Base-by-base conservation (phyloP, 2,797 vertebrate species). In the Diplodus sargus region DNA sequence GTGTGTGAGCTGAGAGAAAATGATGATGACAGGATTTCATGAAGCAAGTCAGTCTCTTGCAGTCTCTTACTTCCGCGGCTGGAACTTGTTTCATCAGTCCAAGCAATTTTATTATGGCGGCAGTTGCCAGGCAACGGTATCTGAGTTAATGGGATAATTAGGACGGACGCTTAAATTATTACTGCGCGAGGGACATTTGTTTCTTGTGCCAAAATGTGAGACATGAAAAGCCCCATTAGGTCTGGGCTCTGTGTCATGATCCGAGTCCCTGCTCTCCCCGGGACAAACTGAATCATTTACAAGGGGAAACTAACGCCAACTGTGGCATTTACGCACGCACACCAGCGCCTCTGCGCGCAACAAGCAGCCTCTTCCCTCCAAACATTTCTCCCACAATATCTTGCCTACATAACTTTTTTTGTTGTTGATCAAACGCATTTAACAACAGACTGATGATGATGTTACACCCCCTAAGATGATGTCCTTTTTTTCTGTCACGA, bases 121-220 rank as follows among this genome's bases (percentile, higher is more conserved):
- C 87, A 90, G 95, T 96, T 96, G 94, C 95, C 95, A 93, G 85
- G 94, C 94, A 96, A 96, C 93, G 73, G 81, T 84, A 86, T 91
- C 70, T 11, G 84, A 73, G 6, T 70, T 60, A 43, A 51, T 62
- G 30, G 30, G 59, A 34, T 42, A 63, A 67, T 64, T 18, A 56
- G 13, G 6, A 47, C 3, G 0, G 51, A 23, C 16, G 15, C 3
- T 51, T 64, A 22, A 23, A 60, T 62, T 39, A 22, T 34, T 45
- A n/a, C 7, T 18, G 28, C 13, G 0, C 11, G 25, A 8, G 69
- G 1, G 4, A 39, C 28, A 10, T 47, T 10, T 25, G 4, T 13
- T 45, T 28, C 11, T 48, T 18, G 20, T 60, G 17, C 45, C 15
- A 42, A n/a, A 56, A 49, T 34, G 13, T 23, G 20, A 34, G 28